phyloP scores from a whole-genome alignment of 30 jellyfish, hydroid and myxozoan species.

The Chironex yamaguchii region DNA sequence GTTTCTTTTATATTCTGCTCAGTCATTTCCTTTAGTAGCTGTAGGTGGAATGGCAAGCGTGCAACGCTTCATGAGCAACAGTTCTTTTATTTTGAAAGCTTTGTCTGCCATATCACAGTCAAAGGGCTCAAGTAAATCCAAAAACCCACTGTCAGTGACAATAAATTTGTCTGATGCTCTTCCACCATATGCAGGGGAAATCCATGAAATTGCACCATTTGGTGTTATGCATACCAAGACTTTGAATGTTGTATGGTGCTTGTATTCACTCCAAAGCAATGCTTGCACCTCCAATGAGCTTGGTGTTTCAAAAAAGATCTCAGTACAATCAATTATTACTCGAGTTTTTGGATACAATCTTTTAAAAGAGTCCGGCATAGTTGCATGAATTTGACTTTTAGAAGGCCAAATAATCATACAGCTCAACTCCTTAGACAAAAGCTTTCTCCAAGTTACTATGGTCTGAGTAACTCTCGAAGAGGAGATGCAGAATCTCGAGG shows the following conservation, averaged over 20 bases:
- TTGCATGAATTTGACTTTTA: constrained; percentile 2
- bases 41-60: constrained; percentile 72
- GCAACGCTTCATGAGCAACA: constrained; percentile 45
- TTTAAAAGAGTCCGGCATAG: constrained; percentile 6
- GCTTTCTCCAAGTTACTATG: constrained; percentile 36
- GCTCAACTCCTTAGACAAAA: constrained; percentile 12
- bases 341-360: constrained; percentile 28
- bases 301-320: constrained; percentile 74
- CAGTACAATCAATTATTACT: constrained; percentile 67
- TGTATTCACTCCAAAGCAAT: constrained; percentile 73
- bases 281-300: constrained; percentile 69
- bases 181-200: constrained; percentile 82
- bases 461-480: not conserved
- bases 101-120: constrained; percentile 79
- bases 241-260: constrained; percentile 76
- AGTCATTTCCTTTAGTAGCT: constrained; percentile 69
- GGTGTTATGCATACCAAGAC: constrained; percentile 61
- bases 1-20: constrained; percentile 34
- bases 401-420: constrained; percentile 38
- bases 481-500: constrained; percentile 10
- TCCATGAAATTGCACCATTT: constrained; percentile 84
- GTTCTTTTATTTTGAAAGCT: constrained; percentile 71
- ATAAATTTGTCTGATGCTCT: constrained; percentile 55
- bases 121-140: constrained; percentile 63
- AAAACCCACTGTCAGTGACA: constrained; percentile 68